phyloP scores from a whole-genome alignment of 2,888 invertebrate species.

The Augochlorella aurata region DNA sequence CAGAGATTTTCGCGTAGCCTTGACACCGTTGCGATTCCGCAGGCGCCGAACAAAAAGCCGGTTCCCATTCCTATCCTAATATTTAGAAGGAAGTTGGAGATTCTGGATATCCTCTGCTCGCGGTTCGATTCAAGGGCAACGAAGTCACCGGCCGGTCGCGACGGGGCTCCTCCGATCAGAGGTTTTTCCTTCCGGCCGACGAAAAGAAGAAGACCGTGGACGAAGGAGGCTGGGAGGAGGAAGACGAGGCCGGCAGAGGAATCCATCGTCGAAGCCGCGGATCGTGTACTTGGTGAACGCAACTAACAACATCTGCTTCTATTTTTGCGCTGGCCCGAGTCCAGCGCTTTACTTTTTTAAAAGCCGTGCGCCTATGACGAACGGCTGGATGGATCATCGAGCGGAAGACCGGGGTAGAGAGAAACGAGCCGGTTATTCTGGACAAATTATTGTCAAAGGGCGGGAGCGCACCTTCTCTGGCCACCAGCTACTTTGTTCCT shows the following conservation, averaged over 20 bases:
- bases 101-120: not conserved
- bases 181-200: no score
- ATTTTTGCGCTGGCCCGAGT: conserved; percentile 81
- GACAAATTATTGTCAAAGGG: conserved; percentile 72
- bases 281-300: conserved; percentile 73
- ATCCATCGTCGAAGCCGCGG: conserved; percentile 55
- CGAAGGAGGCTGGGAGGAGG: not conserved
- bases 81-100: not conserved
- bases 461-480: conserved; percentile 64
- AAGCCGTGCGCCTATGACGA: conserved; percentile 74
- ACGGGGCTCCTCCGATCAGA: conserved; percentile 35
- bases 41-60: not conserved
- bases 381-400: conserved; percentile 78
- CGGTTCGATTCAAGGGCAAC: conserved; percentile 79
- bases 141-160: conserved; percentile 70
- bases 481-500: conserved; percentile 68
- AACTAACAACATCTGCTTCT: conserved; percentile 82
- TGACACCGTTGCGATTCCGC: not conserved
- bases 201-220: not conserved
- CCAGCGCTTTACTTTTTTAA: conserved; percentile 81
- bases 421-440: conserved; percentile 69
- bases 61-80: not conserved
- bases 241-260: not conserved
- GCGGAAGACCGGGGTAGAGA: conserved; percentile 64
- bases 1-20: not conserved